Base-by-base conservation (phyloP, 2,113 vertebrate species). In the Syngnathus floridae region DNA sequence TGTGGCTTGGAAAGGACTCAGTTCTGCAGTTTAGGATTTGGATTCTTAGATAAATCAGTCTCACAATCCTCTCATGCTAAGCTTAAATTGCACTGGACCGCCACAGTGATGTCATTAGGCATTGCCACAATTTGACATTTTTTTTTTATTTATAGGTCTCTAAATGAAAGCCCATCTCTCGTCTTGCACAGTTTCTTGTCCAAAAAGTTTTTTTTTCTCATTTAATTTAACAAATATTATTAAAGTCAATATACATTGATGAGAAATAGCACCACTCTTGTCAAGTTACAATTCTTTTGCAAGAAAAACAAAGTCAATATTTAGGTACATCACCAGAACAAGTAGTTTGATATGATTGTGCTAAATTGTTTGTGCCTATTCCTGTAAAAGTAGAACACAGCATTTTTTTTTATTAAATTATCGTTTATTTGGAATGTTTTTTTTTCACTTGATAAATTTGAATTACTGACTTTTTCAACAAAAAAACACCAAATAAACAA, bases 1-100 rank as follows among this genome's bases (percentile, higher is more conserved):
- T 73, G 81, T 74, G 73, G 77, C 63, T 78, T 78, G 62, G 73
- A 76, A 76, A 31, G 48, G 57, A 67, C 37, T 70, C 51, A 19
- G 12, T 61, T 61, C 40, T 43, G 1, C 14, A 61, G 38, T 61
- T 43, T 16, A 66, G 67, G 59, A 55, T 78, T 75, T 77, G 59
- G 68, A 74, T 75, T 80, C 59, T 62, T 73, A 16, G 67, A 48
- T 61, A 58, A 65, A 40, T 73, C 56, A 63, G 77, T 75, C 68
- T 61, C 72, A 71, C 72, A 75, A 77, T 74, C 57, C 64, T 70
- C 57, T 52, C 64, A 58, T 73, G 58, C 58, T 73, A 56, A 63
- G 49, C 10, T 56, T 46, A 69, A 65, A 62, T 77, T 51, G n/a
- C 37, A 59, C 67, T 67, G 63, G 52, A 61, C 7, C 22, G 35